A percentile compares a stretch with the other conserved stretches of the same genome.
These are phyloP conservation scores for Diadophis punctatus DNA, from an alignment of 2,113 vertebrate genomes.

Conservation along the genomic window DNA sequence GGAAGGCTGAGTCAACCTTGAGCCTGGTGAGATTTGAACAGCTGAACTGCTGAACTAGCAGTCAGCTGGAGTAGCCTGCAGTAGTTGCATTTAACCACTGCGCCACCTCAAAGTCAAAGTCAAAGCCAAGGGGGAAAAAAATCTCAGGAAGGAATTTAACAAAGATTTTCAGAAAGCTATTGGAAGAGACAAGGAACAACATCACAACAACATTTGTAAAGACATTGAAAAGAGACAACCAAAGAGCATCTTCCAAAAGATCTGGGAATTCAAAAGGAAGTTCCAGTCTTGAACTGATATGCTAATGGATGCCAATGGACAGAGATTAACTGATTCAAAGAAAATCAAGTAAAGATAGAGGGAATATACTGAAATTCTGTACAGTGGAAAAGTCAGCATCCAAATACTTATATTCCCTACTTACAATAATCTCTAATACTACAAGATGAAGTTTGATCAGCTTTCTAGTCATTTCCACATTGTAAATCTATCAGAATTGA, in stretches of 20 bases:
- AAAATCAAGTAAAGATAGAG: background rate
- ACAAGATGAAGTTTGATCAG: background rate
- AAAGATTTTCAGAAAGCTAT: background rate
- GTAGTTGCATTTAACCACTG: no score
- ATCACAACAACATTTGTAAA: background rate
- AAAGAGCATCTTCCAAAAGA: background rate
- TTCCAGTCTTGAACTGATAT: background rate
- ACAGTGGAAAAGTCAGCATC: background rate
- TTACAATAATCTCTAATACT: background rate
- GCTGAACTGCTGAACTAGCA: no score
- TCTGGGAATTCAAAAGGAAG: background rate
- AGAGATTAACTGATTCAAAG: background rate
- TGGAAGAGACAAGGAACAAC: background rate
- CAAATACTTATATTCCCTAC: background rate
- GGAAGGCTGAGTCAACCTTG: no score
- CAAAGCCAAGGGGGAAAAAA: background rate
- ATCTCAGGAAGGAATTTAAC: background rate
- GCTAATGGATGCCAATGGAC: background rate
- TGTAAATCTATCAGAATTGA: background rate
- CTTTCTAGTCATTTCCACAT: background rate
- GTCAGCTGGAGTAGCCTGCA: no score
- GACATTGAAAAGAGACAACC: background rate
- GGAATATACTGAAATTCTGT: background rate
- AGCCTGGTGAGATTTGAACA: no score
- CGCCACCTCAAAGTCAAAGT: no score